These are phyloP conservation scores for Drosophila novamexicana DNA, from an alignment of 1,140 invertebrate species.

Conservation along the genomic window DNA sequence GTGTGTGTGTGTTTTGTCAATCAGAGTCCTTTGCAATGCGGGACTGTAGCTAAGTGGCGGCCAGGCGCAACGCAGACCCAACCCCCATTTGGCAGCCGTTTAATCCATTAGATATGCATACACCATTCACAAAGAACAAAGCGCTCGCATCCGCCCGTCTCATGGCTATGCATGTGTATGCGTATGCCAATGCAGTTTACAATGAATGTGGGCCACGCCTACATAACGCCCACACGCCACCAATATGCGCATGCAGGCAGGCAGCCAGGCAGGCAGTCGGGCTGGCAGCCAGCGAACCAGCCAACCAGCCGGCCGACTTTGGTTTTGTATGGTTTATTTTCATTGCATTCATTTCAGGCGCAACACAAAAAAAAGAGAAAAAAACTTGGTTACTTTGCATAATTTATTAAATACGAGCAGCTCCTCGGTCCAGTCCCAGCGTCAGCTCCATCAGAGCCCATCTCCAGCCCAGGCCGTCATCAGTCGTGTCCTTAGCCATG, in stretches of 20 bases:
- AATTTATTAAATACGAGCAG: slow-evolving; percentile 62
- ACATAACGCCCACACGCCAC: slow-evolving; percentile 9
- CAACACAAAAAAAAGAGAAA: slow-evolving; percentile 7
- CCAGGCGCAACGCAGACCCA: background rate
- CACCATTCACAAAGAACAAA: slow-evolving; percentile 53
- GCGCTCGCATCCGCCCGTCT: slow-evolving; percentile 10
- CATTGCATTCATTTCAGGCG: slow-evolving; percentile 41
- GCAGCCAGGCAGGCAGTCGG: slow-evolving; percentile 15
- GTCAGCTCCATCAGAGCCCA: background rate
- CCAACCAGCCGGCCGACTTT: slow-evolving; percentile 9
- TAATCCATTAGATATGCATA: slow-evolving; percentile 57
- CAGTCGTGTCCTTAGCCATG: slow-evolving; percentile 12
- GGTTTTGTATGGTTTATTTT: slow-evolving; percentile 20
- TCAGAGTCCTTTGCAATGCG: slow-evolving; percentile 16
- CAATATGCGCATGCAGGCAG: slow-evolving; percentile 38
- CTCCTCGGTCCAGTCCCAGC: background rate
- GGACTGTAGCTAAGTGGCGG: slow-evolving; percentile 17
- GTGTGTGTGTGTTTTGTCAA: slow-evolving; percentile 14
- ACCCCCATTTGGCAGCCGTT: slow-evolving; percentile 37
- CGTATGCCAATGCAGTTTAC: slow-evolving; percentile 35
- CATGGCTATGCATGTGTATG: slow-evolving; percentile 18
- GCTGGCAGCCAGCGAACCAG: background rate
- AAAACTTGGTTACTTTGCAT: slow-evolving; percentile 64
- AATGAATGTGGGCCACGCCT: slow-evolving; percentile 33
- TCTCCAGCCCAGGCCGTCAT: slow-evolving; percentile 3